A percentile compares a stretch with the other conserved stretches of the same genome.
Conservation (phyloP, 2,888 invertebrate species). For the Coelogynopora nodosa region DNA sequence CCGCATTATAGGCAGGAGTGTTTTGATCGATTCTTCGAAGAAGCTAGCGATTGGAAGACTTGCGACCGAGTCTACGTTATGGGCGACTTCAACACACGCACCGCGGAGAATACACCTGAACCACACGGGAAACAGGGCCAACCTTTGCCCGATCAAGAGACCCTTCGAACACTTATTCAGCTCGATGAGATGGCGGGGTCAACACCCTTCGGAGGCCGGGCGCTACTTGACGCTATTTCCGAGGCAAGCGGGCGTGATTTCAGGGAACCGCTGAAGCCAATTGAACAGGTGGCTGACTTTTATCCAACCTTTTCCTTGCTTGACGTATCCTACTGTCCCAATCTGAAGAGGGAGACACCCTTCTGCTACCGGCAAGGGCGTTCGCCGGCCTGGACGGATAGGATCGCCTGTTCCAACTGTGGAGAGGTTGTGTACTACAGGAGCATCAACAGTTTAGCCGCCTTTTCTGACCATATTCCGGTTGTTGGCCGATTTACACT, state of each 20-base stretch:
- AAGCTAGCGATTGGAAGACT: not conserved
- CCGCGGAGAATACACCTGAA: not conserved
- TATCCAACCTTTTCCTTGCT: not conserved
- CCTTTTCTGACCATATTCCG: not conserved
- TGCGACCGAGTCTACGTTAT: not conserved
- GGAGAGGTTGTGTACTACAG: not conserved
- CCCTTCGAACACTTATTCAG: not conserved
- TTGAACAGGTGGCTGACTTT: not conserved
- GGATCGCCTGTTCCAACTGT: not conserved
- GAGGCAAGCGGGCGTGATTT: not conserved
- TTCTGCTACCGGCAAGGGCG: not conserved
- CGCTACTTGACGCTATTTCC: not conserved
- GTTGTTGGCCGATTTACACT: not conserved
- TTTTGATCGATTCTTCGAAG: not conserved
- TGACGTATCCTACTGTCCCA: not conserved
- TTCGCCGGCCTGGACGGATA: not conserved
- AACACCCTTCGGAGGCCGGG: not conserved
- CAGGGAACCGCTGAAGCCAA: not conserved
- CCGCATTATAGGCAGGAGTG: not conserved
- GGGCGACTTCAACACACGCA: not conserved
- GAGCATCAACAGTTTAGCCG: not conserved
- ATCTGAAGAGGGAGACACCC: not conserved
- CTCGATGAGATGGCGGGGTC: not conserved
- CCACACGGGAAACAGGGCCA: not conserved
- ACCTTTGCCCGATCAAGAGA: not conserved